These are phyloP conservation scores for Brenthis ino DNA, from an alignment of 2,888 invertebrate genomes.

Conservation along the genomic window DNA sequence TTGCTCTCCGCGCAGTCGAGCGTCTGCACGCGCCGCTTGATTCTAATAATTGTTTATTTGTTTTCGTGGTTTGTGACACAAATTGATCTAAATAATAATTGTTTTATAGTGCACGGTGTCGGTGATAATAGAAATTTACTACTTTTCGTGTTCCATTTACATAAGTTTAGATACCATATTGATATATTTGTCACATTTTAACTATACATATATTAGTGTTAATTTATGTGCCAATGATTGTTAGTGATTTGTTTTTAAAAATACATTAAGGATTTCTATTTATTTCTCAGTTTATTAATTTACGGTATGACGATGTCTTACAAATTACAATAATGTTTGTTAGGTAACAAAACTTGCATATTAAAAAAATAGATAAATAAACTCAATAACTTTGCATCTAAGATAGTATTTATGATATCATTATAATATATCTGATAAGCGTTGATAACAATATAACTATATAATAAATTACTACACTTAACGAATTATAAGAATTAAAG, in stretches of 20 bases:
- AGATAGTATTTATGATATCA: constrained; percentile 13
- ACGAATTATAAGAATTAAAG: too few relatives aligned
- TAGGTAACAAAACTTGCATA: not conserved
- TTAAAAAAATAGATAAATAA: not conserved
- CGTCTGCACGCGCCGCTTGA: constrained; percentile 40
- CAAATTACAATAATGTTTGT: not conserved
- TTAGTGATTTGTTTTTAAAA: not conserved
- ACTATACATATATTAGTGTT: constrained; percentile 1
- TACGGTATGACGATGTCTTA: not conserved
- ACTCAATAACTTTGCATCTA: constrained; percentile 8
- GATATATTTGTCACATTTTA: constrained; percentile 37
- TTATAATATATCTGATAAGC: constrained; percentile 14
- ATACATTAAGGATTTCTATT: not conserved
- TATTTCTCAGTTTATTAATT: too few relatives aligned
- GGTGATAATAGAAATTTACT: constrained; percentile 40
- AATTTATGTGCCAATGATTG: constrained; percentile 2
- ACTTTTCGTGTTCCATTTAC: constrained; percentile 23
- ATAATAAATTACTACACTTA: too few relatives aligned
- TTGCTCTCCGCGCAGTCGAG: constrained; percentile 45
- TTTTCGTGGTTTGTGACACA: constrained; percentile 30
- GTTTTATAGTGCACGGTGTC: constrained; percentile 39
- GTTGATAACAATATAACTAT: constrained; percentile 4
- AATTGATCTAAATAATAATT: constrained; percentile 37
- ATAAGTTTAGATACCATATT: constrained; percentile 43
- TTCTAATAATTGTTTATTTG: constrained; percentile 41